Evolutionary conservation across 2,888 invertebrate species (phyloP), one percentile per base, ranked within the genome.

Genomic region (Hipparchia sbordonii): DNA sequence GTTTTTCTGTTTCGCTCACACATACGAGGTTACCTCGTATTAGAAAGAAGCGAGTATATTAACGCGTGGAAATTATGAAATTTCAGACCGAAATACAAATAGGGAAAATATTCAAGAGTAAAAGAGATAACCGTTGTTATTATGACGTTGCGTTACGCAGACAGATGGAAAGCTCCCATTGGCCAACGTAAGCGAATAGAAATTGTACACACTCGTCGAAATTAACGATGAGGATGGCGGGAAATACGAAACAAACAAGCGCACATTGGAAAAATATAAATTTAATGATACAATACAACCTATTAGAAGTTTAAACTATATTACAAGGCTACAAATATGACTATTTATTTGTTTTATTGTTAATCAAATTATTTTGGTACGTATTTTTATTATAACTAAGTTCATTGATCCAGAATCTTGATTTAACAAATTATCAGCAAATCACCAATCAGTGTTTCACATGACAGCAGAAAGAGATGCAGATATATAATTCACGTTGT

Each of bases 141-240:
- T 83, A 81, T 84, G 84, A 86, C 86, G 84, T 87, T 81, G 84
- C 82, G 85, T 86, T 90, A 92, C 90, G 82, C 88, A 95, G 95
- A 95, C 96, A 96, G 96, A 96, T 96, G 96, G 96, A 96, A 94
- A 82, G 82, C 82, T 89, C 72, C 85, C 79, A 96, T 96, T 96
- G 96, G 96, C 83, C 79, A 78, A 79, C 73, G 77, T 80, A 82
- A 82, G 83, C 95, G 87, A 95, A 95, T 94, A 83, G 81, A 79
- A 85, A 85, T 72, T 75, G 75, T 73, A 75, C 75, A 75, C 75
- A 75, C 75, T 60, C 65, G 56, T 59, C 52, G 48, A 66, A 72
- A 57, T 60, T 68, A 69, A 12, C 9, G 54, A 72, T 77, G 39
- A 73, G 13, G 56, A 62, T 46, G 65, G 86, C 89, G 90, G 82